phyloP scores from a whole-genome alignment of 2,888 invertebrate species.

The Pomacea canaliculata region DNA sequence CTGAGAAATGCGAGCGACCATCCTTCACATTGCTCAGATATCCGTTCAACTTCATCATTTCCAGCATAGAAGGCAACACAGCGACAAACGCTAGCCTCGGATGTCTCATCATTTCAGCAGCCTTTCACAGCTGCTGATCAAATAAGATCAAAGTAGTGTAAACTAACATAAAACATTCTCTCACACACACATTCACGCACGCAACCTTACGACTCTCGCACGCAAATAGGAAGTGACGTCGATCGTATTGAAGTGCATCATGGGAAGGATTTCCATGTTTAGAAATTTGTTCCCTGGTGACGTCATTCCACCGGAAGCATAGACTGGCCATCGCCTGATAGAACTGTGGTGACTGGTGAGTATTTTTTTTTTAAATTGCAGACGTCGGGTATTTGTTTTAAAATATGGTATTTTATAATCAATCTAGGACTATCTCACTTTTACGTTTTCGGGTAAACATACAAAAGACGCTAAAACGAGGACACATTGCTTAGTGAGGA shows the following conservation, averaged over 20 bases:
- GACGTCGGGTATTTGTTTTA: too few species aligned
- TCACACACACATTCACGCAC: constrained; percentile 12
- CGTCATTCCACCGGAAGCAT: constrained; percentile 30
- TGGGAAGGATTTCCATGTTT: constrained; percentile 33
- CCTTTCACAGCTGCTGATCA: constrained; percentile 28
- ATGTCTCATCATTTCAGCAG: constrained; percentile 39
- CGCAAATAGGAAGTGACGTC: constrained; percentile 27
- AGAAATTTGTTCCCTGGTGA: constrained; percentile 26
- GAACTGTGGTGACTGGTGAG: not conserved
- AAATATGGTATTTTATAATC: too few species aligned
- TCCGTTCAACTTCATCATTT: constrained; percentile 40
- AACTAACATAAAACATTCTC: not conserved
- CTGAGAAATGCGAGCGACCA: constrained; percentile 1
- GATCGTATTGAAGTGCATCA: constrained; percentile 12
- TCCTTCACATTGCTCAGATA: constrained; percentile 29
- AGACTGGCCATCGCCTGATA: constrained; percentile 10
- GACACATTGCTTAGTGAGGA: too few species aligned
- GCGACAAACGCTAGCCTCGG: constrained; percentile 30
- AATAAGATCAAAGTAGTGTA: constrained; percentile 39
- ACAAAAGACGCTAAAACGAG: too few species aligned
- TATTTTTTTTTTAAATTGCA: constrained; percentile 6
- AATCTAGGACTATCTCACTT: too few species aligned
- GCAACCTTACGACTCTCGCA: constrained; percentile 1
- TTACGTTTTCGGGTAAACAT: too few species aligned
- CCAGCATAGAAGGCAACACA: constrained; percentile 35